These are phyloP conservation scores for Pampus argenteus DNA, from an alignment of 2,797 vertebrate species.

Conservation along the genomic window DNA sequence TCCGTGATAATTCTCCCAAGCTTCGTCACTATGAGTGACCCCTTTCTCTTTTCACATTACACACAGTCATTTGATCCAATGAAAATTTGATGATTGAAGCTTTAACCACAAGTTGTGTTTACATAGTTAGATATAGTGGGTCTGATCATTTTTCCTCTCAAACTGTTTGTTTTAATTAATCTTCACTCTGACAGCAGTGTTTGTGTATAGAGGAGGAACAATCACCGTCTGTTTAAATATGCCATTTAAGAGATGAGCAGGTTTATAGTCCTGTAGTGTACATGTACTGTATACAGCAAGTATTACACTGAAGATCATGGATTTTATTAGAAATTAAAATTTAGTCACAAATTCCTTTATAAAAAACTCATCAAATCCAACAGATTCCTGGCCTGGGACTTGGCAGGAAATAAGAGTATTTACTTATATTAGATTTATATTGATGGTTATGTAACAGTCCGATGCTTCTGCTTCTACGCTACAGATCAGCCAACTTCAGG, in stretches of 20 bases:
- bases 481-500: constrained; percentile 11
- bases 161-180: background rate
- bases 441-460: constrained; percentile 15
- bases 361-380: constrained; percentile 4
- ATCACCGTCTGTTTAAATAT: constrained; percentile 11
- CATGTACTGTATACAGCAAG: background rate
- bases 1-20: background rate
- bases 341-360: background rate
- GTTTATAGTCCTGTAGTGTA: background rate
- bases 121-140: background rate
- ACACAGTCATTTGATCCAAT: background rate
- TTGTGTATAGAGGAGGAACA: background rate
- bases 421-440: constrained; percentile 9
- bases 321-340: background rate
- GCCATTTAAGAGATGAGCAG: background rate
- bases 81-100: background rate
- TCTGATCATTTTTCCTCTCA: constrained; percentile 1
- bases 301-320: background rate
- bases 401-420: constrained; percentile 5
- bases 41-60: background rate
- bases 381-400: background rate
- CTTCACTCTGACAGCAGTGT: constrained; percentile 10
- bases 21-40: background rate
- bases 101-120: background rate
- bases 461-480: background rate